A percentile compares a stretch with the other conserved stretches of the same genome.
Evolutionary conservation across 1,140 invertebrate genomes (phyloP).

Genomic region (Cherax quadricarinatus): DNA sequence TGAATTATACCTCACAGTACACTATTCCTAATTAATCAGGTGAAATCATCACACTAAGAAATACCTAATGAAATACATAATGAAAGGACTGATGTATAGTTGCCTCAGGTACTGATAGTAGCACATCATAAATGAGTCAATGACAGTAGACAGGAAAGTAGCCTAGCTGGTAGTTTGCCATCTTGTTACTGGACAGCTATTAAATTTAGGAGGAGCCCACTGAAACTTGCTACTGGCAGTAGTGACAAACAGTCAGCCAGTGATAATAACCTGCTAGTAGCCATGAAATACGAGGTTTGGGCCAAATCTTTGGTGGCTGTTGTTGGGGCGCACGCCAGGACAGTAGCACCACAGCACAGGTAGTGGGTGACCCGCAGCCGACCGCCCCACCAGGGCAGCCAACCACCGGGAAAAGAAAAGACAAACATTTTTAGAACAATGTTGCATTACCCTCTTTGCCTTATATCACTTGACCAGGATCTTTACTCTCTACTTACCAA

Average conservation of each 20-base stretch:
- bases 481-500: conserved; percentile 26
- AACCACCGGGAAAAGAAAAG: conserved; percentile 72
- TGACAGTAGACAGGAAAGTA: neutral
- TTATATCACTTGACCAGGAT: conserved; percentile 7
- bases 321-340: conserved; percentile 73
- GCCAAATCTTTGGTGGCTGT: conserved; percentile 95
- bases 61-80: no score
- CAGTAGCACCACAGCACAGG: conserved; percentile 51
- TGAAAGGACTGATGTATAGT: no score
- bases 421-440: conserved; percentile 63
- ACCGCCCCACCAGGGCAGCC: conserved; percentile 63
- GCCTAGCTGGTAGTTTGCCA: conserved; percentile 40
- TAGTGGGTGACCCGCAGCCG: conserved; percentile 62
- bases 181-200: conserved; percentile 25
- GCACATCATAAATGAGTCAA: neutral
- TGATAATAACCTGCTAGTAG: conserved; percentile 89
- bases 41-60: no score
- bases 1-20: no score
- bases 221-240: conserved; percentile 60
- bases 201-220: conserved; percentile 43
- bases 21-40: no score
- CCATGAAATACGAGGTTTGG: conserved; percentile 98
- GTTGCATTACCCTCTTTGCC: neutral
- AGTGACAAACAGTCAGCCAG: conserved; percentile 59
- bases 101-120: no score